Conservation (phyloP, 2,888 invertebrate species). For the Xestia sexstrigata region DNA sequence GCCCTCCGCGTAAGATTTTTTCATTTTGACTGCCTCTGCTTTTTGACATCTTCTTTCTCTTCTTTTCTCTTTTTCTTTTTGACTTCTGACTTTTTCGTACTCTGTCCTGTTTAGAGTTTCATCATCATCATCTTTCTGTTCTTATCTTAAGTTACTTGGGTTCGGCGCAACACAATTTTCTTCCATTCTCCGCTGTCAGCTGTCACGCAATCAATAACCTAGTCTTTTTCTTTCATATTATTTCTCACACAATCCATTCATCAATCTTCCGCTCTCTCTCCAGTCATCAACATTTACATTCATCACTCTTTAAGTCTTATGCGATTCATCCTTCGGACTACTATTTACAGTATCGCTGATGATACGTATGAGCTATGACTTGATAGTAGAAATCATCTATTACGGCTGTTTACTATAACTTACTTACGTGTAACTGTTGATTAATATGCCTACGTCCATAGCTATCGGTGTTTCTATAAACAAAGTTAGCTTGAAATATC, state of each 20-base stretch:
- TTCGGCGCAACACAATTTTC: background rate
- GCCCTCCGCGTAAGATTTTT: conserved; percentile 65
- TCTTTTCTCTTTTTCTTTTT: background rate
- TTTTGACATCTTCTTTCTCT: background rate
- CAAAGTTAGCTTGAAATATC: too few relatives aligned
- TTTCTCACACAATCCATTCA: background rate
- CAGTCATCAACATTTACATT: background rate
- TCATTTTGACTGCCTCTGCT: background rate
- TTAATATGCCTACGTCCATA: too few relatives aligned
- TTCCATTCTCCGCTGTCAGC: background rate
- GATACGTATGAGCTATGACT: background rate
- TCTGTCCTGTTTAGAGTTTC: background rate
- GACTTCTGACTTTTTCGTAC: background rate
- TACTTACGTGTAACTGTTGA: too few relatives aligned
- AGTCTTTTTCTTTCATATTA: background rate
- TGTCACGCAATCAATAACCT: background rate
- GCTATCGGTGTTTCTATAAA: too few relatives aligned
- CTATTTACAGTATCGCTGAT: background rate
- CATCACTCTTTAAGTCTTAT: background rate
- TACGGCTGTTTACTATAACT: too few relatives aligned
- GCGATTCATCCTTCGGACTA: background rate
- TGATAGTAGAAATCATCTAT: background rate
- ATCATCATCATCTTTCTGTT: background rate
- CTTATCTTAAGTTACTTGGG: background rate
- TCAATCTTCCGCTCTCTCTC: background rate